A percentile compares a stretch with the other conserved stretches of the same genome.
These are phyloP conservation scores for Adela reaumurella DNA, from an alignment of 2,888 invertebrate species.

Conservation along the genomic window DNA sequence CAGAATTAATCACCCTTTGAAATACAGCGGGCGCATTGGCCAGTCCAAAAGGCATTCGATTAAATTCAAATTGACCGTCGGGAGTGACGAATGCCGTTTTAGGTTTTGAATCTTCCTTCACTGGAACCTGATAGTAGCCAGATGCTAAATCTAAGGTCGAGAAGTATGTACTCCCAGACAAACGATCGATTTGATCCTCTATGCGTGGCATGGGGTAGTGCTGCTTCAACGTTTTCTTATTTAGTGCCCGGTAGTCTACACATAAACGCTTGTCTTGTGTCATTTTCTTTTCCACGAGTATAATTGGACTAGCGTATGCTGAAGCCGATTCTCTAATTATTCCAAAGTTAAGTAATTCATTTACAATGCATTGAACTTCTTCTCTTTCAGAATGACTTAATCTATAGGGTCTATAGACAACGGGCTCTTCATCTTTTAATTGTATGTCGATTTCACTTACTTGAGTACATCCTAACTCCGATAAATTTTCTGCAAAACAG, in stretches of 20 bases:
- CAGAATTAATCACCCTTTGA: no score
- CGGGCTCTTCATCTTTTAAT: constrained; percentile 5
- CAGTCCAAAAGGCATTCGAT: no score
- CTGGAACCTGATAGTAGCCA: constrained; percentile 22
- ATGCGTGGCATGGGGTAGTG: constrained; percentile 16
- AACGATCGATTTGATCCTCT: constrained; percentile 18
- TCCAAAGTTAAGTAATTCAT: not conserved
- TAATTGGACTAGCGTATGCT: constrained; percentile 16
- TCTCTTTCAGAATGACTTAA: constrained; percentile 4
- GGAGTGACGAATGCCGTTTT: constrained; percentile 20
- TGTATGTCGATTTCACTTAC: not conserved
- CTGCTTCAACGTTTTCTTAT: constrained; percentile 14
- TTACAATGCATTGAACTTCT: constrained; percentile 1
- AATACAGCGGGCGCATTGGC: no score
- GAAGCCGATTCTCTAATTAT: constrained; percentile 10
- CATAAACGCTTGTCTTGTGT: constrained; percentile 12
- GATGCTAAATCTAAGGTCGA: constrained; percentile 19
- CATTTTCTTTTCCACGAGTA: constrained; percentile 16
- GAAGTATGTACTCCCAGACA: constrained; percentile 17
- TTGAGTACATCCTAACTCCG: no score
- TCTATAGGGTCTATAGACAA: constrained; percentile 2
- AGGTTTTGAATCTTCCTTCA: constrained; percentile 15
- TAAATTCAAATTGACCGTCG: no score
- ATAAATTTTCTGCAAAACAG: no score
- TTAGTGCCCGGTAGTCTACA: constrained; percentile 9